Evolutionary conservation across 2,113 vertebrate genomes (phyloP), one percentile per base, ranked within the genome.

Genomic region (Triplophysa tibetana): DNA sequence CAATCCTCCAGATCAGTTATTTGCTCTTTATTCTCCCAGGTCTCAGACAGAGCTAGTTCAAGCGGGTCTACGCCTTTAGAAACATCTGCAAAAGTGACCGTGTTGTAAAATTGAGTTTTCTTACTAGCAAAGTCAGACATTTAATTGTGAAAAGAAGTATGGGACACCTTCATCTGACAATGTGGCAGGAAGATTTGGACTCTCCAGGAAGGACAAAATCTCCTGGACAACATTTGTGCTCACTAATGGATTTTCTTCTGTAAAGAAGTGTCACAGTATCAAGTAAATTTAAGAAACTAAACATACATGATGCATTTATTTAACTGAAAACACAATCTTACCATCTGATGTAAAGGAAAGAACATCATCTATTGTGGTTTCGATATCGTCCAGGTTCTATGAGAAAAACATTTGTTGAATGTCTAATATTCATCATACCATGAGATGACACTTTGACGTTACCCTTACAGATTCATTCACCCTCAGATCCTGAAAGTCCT

Each of bases 281-380:
- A 54, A 70, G 24, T 29, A 12, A 70, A 70, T 70, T 65, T 17
- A 12, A 24, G 17, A 14, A 62, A 24, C 11, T 52, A 73, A 29
- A 66, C 16, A 56, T 26, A 23, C 45, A 41, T 6, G 26, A 52
- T 24, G 4, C 2, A 33, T 17, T 58, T 45, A 8, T 70, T 7
- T 3, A 52, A 52, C 50, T 52, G 14, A 17, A 17, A 52, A 58
- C 17, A 7, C 5, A 38, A 13, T 41, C 83, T 75, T 66, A 84
- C 83, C 65, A 24, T 65, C 60, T 75, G 76, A 38, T 21, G 21
- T 21, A 19, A 81, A n/a, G 21, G 41, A 48, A 29, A 66, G 10
- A 48, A 50, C 33, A 78, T 33, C n/a, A 29, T 68, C 68, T 43
- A 13, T 50, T 52, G 65, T 24, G 38, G 24, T 65, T 70, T 43